phyloP scores from a whole-genome alignment of 2,113 vertebrate species.

The Xiphorhynchus elegans region DNA sequence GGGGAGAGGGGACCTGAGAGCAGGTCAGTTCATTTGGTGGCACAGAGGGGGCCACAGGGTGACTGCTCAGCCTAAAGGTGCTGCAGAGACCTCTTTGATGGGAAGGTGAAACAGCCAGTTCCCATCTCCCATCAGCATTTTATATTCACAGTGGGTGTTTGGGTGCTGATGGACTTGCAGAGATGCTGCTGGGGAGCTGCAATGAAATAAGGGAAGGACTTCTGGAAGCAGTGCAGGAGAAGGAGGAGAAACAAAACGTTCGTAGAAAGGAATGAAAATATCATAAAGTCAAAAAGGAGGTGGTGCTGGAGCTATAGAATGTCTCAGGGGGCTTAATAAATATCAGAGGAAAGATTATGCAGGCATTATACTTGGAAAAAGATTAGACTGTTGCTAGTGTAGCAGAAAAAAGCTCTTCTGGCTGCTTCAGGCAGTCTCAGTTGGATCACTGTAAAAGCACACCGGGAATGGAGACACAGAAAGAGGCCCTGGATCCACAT shows the following conservation, averaged over 20 bases:
- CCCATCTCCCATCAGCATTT: background rate
- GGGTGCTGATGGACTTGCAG: background rate
- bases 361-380: constrained; percentile 15
- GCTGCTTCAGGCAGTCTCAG: background rate
- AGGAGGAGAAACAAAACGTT: background rate
- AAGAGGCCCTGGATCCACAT: background rate
- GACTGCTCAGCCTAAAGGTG: background rate
- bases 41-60: background rate
- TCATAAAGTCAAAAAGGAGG: background rate
- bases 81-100: background rate
- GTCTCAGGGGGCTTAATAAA: constrained; percentile 44
- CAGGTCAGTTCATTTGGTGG: background rate
- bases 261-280: background rate
- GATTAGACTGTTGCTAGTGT: background rate
- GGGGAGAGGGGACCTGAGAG: background rate
- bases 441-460: background rate
- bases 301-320: background rate
- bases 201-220: background rate
- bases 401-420: constrained; percentile 32
- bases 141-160: background rate
- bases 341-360: constrained; percentile 47
- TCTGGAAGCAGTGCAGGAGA: background rate
- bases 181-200: background rate
- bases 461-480: background rate
- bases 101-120: background rate